Percentiles rank a stretch among this genome's conserved stretches.
These are phyloP conservation scores for Pelusios castaneus DNA, from an alignment of 2,113 vertebrate genomes.

Conservation along the genomic window DNA sequence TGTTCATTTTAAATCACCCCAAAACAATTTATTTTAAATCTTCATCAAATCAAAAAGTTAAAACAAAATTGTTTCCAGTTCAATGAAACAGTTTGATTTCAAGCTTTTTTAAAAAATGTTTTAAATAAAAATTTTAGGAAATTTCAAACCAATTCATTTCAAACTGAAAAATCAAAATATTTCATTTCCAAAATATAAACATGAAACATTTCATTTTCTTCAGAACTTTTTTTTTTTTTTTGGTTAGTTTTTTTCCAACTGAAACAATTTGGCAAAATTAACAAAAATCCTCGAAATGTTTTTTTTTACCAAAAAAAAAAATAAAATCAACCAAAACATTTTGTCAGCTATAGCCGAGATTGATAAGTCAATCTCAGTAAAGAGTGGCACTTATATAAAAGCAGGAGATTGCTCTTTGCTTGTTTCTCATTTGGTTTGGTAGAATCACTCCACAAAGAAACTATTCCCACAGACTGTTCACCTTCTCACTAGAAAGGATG, in stretches of 20 bases:
- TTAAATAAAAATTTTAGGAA: too few relatives aligned
- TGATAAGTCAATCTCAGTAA: not conserved
- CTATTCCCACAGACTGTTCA: fast-evolving
- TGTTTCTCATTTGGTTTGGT: too few relatives aligned
- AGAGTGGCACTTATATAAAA: not conserved
- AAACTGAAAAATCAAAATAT: too few relatives aligned
- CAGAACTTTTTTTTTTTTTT: not conserved
- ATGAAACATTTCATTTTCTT: not conserved
- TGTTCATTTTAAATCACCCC: too few relatives aligned
- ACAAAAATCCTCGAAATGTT: not conserved
- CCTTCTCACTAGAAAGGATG: not conserved
- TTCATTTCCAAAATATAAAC: too few relatives aligned
- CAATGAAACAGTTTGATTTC: too few relatives aligned
- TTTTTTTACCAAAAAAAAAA: not conserved
- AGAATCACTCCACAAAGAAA: too few relatives aligned
- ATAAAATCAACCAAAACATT: not conserved
- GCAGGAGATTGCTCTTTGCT: not conserved
- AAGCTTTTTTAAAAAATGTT: too few relatives aligned
- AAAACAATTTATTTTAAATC: too few relatives aligned
- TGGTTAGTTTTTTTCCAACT: not conserved
- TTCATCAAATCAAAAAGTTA: too few relatives aligned
- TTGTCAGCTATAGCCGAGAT: not conserved
- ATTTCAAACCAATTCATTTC: too few relatives aligned
- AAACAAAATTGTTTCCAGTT: too few relatives aligned
- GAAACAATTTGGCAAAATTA: not conserved